Percentiles rank a stretch among this genome's conserved stretches.
phyloP scores from a whole-genome alignment of 2,797 vertebrate species.

The Macropodus opercularis region DNA sequence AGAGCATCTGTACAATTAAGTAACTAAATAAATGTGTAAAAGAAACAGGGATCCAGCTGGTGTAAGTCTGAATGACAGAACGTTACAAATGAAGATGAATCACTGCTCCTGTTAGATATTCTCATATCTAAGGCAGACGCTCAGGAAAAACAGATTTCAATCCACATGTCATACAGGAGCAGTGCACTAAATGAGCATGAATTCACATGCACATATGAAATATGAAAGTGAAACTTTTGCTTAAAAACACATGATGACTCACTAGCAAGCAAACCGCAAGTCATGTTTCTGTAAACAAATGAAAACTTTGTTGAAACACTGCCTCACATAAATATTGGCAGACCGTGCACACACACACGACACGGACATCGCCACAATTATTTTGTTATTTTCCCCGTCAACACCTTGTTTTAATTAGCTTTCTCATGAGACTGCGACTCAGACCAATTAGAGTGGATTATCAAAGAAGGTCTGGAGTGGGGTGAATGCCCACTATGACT shows the following conservation, averaged over 20 bases:
- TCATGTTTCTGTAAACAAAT: constrained; percentile 58
- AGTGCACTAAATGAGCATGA: no score
- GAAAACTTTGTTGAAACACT: constrained; percentile 23
- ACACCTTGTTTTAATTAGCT: constrained; percentile 84
- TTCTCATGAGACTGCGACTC: constrained; percentile 77
- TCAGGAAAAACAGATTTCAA: constrained; percentile 49
- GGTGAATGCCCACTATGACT: constrained; percentile 75
- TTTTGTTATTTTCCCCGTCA: constrained; percentile 74
- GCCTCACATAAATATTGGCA: constrained; percentile 21
- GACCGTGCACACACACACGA: no score
- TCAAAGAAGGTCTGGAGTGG: constrained; percentile 78
- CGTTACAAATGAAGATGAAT: constrained; percentile 29
- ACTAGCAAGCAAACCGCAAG: constrained; percentile 26
- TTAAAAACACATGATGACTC: constrained; percentile 42
- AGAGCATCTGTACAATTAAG: neutral
- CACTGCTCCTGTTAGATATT: constrained; percentile 14
- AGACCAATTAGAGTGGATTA: constrained; percentile 81
- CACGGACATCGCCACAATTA: constrained; percentile 60
- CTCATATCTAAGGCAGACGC: constrained; percentile 17
- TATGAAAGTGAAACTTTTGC: no score
- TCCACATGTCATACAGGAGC: constrained; percentile 38
- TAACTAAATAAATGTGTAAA: constrained; percentile 7
- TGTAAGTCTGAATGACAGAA: constrained; percentile 17
- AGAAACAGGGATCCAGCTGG: constrained; percentile 11
- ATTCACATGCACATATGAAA: no score